Evolutionary conservation across 2,888 invertebrate species (phyloP), one percentile per base, ranked within the genome.

Genomic region (Oscheius sp.): DNA sequence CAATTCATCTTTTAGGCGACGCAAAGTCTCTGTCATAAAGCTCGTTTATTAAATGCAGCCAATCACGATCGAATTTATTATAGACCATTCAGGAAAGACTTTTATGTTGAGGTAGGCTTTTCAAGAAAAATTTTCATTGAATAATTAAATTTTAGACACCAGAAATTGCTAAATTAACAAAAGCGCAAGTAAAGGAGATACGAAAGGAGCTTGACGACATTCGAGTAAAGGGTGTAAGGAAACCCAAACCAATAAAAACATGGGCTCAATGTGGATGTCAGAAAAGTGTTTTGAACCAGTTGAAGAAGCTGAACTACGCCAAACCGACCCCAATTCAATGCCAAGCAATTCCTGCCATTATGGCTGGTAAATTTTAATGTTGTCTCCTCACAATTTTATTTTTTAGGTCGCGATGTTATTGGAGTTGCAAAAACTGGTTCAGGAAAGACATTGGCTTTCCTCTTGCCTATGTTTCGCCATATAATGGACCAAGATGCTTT

Each of bases 201-300:
- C 84, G 90, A n/a, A 78, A 81, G 75, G 95, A 96, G 82, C 87
- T 98, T 73, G 98, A 98, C 89, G 96, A 95, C 0, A 94, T 99
- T 67, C 91, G 93, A 79, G 95, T 80, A 2, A 75, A 75, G 69
- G 74, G 98, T 27, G 96, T 96, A 87, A 93, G 94, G 8, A 96
- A 95, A 87, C 98, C 98, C 0, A 95, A 94, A 86, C 91, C 91
- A 5, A 94, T 99, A 71, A 93, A 92, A 89, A 92, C 92, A 0
- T 99, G 98, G 98, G 96, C 98, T 0, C 98, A 99, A 84, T 96
- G 95, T 87, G 98, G 98, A 4, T 93, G 96, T 23, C 94, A 94
- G 73, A 94, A 94, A 87, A 96, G 95, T 87, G 93, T 96, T 87
- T 90, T 96, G 88, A 96, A 96, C 83, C 91, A 93, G 76, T 88